Base-by-base conservation (phyloP, 2,797 vertebrate species). In the Bovichtus variegatus region DNA sequence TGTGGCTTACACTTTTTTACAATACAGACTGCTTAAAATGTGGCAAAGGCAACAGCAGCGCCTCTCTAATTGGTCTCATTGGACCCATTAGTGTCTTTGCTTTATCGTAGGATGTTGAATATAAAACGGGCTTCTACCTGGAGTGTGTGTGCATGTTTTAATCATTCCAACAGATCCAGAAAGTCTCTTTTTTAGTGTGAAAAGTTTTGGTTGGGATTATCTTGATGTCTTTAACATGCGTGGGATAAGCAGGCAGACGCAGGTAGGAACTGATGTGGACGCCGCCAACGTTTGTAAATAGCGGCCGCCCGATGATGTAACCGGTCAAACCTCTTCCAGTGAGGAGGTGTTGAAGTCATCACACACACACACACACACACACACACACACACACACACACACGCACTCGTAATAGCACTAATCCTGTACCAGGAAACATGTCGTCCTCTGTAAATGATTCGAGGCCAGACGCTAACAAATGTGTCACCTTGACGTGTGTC, bases 61-160 rank as follows among this genome's bases (percentile, higher is more conserved):
- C 61, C 57, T 25, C 50, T 65, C 41, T 90, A 87, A 92, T 83
- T 87, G 86, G 86, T 78, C 89, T 80, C 84, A 21, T 29, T 18
- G 81, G 87, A 87, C 74, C 59, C 64, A 31, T 88, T 81, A 81
- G 57, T 71, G 74, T 71, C 74, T 83, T 84, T 53, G 62, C 77
- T 81, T 70, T 69, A 55, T 65, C 78, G 76, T 46, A 10, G 50
- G 62, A 68, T 65, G 51, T 49, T 63, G 77, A 73, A 62, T 77
- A 29, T 79, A 58, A 84, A 88, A 80, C 47, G 43, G 18, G 4
- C 64, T 57, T 29, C 13, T 78, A 81, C 69, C 61, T 74, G 57
- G 31, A 8, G 23, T 58, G 47, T 51, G 18, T 43, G 58, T 46
- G 57, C 3, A 13, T 59, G 79, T 69, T 80, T 57, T 38, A 88